Evolutionary conservation across 2,888 invertebrate species (phyloP).

Genomic region (Drosophila greeni): DNA sequence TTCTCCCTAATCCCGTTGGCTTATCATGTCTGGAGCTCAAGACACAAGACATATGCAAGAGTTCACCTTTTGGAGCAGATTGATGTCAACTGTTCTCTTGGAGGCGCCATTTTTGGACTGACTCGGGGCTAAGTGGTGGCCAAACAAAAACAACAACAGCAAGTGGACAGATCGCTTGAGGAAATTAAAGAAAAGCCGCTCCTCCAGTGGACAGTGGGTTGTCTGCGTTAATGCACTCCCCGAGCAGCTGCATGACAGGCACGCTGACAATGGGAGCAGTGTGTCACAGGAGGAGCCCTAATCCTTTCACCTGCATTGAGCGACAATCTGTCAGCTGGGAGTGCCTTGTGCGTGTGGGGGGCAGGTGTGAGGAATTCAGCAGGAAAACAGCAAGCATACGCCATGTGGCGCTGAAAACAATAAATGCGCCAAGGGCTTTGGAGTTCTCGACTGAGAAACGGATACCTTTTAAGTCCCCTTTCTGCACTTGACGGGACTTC

Average conservation of each 20-base stretch:
- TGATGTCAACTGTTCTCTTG: slow-evolving; percentile 45
- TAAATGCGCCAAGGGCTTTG: slow-evolving; percentile 6
- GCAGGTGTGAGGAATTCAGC: slow-evolving; percentile 1
- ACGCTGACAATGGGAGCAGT: slow-evolving; percentile 24
- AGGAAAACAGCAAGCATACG: slow-evolving; percentile 1
- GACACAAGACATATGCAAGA: slow-evolving; percentile 23
- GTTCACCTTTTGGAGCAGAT: slow-evolving; percentile 29
- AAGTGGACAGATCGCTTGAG: slow-evolving; percentile 42
- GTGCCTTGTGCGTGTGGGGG: not conserved
- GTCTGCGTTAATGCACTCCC: slow-evolving; percentile 11
- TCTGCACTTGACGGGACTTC: not conserved
- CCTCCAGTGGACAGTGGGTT: slow-evolving; percentile 10
- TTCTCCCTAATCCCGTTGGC: slow-evolving; percentile 20
- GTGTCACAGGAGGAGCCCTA: slow-evolving; percentile 12
- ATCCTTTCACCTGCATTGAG: slow-evolving; percentile 32
- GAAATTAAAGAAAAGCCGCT: slow-evolving; percentile 32
- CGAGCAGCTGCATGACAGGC: slow-evolving; percentile 20
- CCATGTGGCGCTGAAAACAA: slow-evolving; percentile 27
- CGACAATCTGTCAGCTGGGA: slow-evolving; percentile 28
- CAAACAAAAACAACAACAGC: slow-evolving; percentile 24
- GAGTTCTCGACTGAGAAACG: not conserved
- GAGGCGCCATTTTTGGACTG: slow-evolving; percentile 35
- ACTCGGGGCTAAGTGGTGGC: slow-evolving; percentile 29
- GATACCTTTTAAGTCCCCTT: not conserved
- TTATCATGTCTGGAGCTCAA: slow-evolving; percentile 18